Percentiles rank a stretch among this genome's conserved stretches.
phyloP scores from a whole-genome alignment of 2,888 invertebrate species.

The Camponotus fellah region DNA sequence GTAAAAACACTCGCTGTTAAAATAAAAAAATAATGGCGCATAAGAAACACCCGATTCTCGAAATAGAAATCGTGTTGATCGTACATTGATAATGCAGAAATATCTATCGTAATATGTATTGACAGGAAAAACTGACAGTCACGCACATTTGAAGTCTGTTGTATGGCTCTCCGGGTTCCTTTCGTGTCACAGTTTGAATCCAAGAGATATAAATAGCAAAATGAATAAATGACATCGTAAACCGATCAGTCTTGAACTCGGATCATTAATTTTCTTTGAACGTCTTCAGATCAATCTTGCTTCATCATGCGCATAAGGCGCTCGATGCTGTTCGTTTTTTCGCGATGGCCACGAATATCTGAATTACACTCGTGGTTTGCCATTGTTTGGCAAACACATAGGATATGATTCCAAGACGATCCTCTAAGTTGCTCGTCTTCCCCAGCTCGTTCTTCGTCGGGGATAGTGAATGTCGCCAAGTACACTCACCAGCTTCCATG shows the following conservation, averaged over 20 bases:
- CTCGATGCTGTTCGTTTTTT: not conserved
- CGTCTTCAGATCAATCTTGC: not conserved
- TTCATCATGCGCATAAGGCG: slow-evolving; percentile 13
- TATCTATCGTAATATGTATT: too few species aligned
- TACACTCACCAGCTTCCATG: not conserved
- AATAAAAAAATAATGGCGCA: not conserved
- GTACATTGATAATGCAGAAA: not conserved
- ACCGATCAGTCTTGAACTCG: not conserved
- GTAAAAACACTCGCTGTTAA: not conserved
- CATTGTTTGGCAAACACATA: not conserved
- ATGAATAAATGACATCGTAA: slow-evolving; percentile 7
- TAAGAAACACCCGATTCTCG: not conserved
- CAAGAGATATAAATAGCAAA: slow-evolving; percentile 6
- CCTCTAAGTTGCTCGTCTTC: not conserved
- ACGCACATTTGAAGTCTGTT: too few species aligned
- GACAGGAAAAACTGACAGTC: too few species aligned
- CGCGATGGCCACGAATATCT: not conserved
- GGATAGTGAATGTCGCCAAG: not conserved
- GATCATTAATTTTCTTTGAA: not conserved
- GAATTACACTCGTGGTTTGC: not conserved
- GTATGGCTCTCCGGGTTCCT: not conserved
- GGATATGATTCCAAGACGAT: not conserved
- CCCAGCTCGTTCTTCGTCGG: not conserved
- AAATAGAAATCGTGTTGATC: not conserved
- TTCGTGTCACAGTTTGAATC: not conserved